Evolutionary conservation across 2,113 vertebrate genomes (phyloP).

Genomic region (Psephotus haematonotus): DNA sequence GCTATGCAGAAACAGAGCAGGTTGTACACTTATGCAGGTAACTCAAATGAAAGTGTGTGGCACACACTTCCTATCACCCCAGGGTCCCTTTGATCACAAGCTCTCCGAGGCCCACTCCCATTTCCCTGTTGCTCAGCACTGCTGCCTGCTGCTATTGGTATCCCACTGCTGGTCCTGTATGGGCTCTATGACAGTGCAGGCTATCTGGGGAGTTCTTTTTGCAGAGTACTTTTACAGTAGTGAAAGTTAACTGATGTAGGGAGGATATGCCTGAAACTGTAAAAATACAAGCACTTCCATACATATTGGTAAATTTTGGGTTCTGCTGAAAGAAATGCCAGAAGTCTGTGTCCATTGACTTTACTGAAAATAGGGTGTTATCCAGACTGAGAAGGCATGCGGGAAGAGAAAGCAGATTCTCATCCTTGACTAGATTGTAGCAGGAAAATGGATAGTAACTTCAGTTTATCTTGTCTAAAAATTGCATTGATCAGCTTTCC

Average conservation of each 20-base stretch:
- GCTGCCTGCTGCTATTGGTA: background rate
- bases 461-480: background rate
- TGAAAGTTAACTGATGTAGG: background rate
- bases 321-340: background rate
- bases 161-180: background rate
- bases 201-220: background rate
- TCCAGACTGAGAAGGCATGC: background rate
- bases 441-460: background rate
- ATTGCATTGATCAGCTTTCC: background rate
- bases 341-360: background rate
- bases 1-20: background rate
- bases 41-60: background rate
- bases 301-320: background rate
- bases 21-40: background rate
- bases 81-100: accelerated
- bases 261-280: background rate
- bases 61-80: background rate
- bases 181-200: background rate
- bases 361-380: background rate
- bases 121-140: background rate
- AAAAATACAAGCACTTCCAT: background rate
- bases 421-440: background rate
- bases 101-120: background rate
- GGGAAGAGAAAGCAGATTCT: background rate
- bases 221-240: background rate